Evolutionary conservation across 2,113 vertebrate genomes (phyloP), one percentile per base, ranked within the genome.

Genomic region (Maccullochella peelii): DNA sequence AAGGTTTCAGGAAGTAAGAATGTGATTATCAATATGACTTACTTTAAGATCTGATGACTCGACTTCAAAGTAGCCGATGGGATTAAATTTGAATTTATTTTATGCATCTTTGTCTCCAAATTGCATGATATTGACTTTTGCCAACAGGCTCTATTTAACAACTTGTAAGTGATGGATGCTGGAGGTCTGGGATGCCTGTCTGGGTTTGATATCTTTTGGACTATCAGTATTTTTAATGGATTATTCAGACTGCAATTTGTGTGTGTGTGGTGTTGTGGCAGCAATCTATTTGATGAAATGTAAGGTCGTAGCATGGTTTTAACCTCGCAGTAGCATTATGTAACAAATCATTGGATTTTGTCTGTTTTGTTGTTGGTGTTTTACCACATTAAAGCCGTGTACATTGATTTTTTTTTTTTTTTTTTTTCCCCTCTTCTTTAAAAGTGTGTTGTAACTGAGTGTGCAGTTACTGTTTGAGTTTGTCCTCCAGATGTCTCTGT

Each of bases 401-500:
- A 33, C 81, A 82, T 86, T 68, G 85, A 78, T 88, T 85, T 81
- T 77, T n/a, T 88, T 85, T 81, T 77, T n/a, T n/a, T n/a, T n/a
- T n/a, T n/a, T n/a, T n/a, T 16, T 25, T 59, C 33, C 27, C 2
- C 21, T 59, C 77, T 36, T 38, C 57, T 52, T 70, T 68, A 69
- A 55, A 88, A 80, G 74, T 75, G 75, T 74, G 79, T 68, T 44
- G 49, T 66, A 73, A 75, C 71, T 25, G 73, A 74, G 76, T 68
- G 79, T 65, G 81, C 72, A n/a, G 76, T 63, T 65, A 38, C 77
- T 40, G 77, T 71, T 57, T 0, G 62, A 85, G 95, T 97, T 97
- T 96, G 97, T 98, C 98, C 97, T 98, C 97, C 96, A 96, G 93
- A 93, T 96, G 96, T 98, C 97, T 99, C 96, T 94, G 96, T 98